Evolutionary conservation across 2,888 invertebrate species (phyloP).

Genomic region (Athalia rosae): DNA sequence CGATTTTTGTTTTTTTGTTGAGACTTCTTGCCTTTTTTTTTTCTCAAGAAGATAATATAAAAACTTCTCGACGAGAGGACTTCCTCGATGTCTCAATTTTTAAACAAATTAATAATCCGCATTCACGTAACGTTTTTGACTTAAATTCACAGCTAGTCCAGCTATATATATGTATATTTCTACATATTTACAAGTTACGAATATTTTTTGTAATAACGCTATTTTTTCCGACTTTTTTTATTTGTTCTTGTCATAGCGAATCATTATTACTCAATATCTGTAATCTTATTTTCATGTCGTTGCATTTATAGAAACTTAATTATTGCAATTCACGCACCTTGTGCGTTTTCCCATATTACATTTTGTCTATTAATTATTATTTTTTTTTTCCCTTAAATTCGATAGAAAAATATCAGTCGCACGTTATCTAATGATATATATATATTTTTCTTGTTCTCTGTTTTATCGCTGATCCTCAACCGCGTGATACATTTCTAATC

Average conservation of each 20-base stretch:
- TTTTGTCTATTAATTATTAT: too few relatives aligned
- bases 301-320: constrained; percentile 17
- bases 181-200: background rate
- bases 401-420: constrained; percentile 8
- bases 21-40: constrained; percentile 24
- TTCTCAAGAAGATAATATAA: too few relatives aligned
- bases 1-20: background rate
- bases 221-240: background rate
- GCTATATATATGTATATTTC: constrained; percentile 17
- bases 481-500: too few relatives aligned
- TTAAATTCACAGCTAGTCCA: constrained; percentile 28
- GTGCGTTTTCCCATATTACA: constrained; percentile 38
- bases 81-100: constrained; percentile 1
- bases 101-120: background rate
- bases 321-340: constrained; percentile 42
- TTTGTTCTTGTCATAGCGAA: background rate
- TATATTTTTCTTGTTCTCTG: constrained; percentile 41
- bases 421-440: constrained; percentile 14
- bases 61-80: too few relatives aligned
- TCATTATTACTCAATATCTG: constrained; percentile 5
- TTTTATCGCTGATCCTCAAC: too few relatives aligned
- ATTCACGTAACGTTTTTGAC: constrained; percentile 4
- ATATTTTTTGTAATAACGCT: background rate
- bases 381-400: too few relatives aligned
- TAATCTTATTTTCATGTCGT: too few relatives aligned